Conservation (phyloP, 2,797 vertebrate genomes). For the Myotis planiceps region DNA sequence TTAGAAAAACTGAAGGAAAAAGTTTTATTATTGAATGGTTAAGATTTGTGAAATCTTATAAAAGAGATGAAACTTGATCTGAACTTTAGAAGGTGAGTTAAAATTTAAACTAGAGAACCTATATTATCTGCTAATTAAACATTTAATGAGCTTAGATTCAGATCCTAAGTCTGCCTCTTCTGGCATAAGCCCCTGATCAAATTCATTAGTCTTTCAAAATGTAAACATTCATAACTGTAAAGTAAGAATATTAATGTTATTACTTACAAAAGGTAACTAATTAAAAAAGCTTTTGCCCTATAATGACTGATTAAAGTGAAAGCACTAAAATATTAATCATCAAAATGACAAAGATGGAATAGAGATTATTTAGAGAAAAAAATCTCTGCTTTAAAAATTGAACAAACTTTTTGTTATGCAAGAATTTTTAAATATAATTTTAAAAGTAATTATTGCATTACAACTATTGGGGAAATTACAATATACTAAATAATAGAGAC, state of each 20-base stretch:
- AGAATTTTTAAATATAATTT: neutral
- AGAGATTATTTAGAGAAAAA: neutral
- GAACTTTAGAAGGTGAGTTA: neutral
- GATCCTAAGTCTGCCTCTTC: neutral
- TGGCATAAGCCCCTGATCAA: neutral
- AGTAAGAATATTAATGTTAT: slow-evolving; percentile 6
- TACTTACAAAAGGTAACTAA: slow-evolving; percentile 37
- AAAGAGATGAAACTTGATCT: neutral
- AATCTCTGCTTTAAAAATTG: neutral
- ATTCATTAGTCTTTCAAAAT: slow-evolving; percentile 42
- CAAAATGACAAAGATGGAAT: slow-evolving; percentile 7
- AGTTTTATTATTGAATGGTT: neutral
- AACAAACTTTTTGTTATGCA: neutral
- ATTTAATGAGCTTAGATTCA: neutral
- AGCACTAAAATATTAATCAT: slow-evolving; percentile 24
- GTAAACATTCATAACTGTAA: slow-evolving; percentile 1
- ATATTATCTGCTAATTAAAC: slow-evolving; percentile 19
- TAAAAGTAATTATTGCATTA: slow-evolving; percentile 23
- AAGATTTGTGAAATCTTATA: neutral
- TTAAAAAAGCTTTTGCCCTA: slow-evolving; percentile 9
- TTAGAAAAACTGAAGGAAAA: neutral
- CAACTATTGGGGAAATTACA: neutral
- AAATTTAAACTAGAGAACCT: neutral
- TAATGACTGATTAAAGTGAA: slow-evolving; percentile 18
- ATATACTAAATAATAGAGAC: neutral